Evolutionary conservation across 2,113 vertebrate genomes (phyloP).

Genomic region (Argyrosomus japonicus): DNA sequence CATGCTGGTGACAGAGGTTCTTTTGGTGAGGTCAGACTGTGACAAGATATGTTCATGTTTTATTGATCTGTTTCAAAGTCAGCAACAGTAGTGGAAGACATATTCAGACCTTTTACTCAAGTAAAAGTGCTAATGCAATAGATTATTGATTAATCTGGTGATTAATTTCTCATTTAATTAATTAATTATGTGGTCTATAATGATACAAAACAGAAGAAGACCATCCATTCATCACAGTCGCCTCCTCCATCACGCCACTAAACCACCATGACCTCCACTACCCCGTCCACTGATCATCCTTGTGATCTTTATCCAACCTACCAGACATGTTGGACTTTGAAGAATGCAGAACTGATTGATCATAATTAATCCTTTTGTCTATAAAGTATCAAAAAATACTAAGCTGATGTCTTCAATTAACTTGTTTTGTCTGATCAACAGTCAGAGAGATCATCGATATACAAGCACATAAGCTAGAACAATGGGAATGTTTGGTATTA

Average conservation of each 20-base stretch:
- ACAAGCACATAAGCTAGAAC: background rate
- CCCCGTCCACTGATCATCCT: background rate
- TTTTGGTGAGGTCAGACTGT: conserved; percentile 22
- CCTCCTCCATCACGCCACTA: background rate
- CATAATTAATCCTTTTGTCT: background rate
- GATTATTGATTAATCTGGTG: background rate
- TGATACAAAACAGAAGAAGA: background rate
- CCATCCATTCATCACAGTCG: background rate
- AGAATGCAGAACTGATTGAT: background rate
- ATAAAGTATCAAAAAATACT: background rate
- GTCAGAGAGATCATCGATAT: background rate
- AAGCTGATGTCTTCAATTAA: background rate
- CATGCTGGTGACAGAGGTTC: conserved; percentile 20
- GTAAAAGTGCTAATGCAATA: background rate
- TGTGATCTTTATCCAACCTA: background rate
- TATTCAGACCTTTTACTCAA: background rate
- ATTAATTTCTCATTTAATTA: background rate
- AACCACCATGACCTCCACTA: background rate
- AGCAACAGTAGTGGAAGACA: background rate
- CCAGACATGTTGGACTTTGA: background rate
- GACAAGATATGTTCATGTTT: background rate
- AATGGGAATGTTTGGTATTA: background rate
- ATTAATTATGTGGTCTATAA: background rate
- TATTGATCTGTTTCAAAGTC: background rate
- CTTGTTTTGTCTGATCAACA: no score